Conservation (phyloP, 2,888 invertebrate genomes). For the Spialia ferax region DNA sequence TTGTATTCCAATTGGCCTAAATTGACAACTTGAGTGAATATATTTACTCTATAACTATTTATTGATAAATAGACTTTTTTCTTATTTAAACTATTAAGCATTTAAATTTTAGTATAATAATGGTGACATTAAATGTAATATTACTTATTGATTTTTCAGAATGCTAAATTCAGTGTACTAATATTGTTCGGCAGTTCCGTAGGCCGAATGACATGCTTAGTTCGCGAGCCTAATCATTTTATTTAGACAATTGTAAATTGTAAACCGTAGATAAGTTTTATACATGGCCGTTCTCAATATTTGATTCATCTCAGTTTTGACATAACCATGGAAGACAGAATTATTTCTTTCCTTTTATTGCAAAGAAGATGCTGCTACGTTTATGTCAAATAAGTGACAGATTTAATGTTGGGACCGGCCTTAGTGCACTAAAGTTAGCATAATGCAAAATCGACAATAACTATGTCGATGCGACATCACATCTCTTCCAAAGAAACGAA, state of each 20-base stretch:
- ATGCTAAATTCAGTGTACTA: conserved; percentile 26
- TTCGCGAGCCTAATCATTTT: not conserved
- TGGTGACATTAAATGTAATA: conserved; percentile 22
- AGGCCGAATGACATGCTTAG: not conserved
- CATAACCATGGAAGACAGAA: too few relatives aligned
- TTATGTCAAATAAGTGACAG: too few relatives aligned
- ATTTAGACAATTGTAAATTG: not conserved
- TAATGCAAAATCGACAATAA: conserved; percentile 16
- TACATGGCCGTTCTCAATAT: too few relatives aligned
- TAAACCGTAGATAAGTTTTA: too few relatives aligned
- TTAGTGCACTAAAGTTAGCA: conserved; percentile 9
- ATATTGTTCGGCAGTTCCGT: not conserved
- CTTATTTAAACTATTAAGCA: not conserved
- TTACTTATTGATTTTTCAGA: conserved; percentile 20
- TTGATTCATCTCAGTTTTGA: too few relatives aligned
- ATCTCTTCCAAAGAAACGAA: conserved; percentile 60
- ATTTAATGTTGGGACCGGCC: too few relatives aligned
- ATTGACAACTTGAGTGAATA: conserved; percentile 4
- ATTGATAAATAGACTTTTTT: not conserved
- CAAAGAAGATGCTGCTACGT: too few relatives aligned
- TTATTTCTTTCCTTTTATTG: too few relatives aligned
- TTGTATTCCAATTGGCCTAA: conserved; percentile 9
- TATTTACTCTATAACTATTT: not conserved
- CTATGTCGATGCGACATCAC: conserved; percentile 27
- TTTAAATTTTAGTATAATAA: not conserved